phyloP scores from a whole-genome alignment of 2,888 invertebrate genomes.

The Horisme vitalbata region DNA sequence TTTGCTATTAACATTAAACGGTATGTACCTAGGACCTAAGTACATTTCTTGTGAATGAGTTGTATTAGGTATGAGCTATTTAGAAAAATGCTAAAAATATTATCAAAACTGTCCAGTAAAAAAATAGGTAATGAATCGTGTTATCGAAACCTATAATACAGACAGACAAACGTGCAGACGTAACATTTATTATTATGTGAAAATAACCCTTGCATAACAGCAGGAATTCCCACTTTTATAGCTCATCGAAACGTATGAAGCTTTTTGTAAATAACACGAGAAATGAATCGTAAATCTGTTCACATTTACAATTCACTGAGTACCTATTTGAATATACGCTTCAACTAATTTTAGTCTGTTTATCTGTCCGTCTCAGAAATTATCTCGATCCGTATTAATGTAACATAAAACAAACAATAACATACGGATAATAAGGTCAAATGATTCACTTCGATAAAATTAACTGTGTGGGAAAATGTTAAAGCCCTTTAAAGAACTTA shows the following conservation, averaged over 20 bases:
- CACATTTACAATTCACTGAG: constrained; percentile 19
- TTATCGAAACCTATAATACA: too few species aligned
- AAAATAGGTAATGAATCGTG: too few species aligned
- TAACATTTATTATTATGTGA: too few species aligned
- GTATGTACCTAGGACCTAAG: too few species aligned
- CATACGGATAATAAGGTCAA: neutral
- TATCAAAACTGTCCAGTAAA: too few species aligned
- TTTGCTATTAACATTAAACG: too few species aligned
- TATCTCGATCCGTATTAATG: constrained; percentile 6
- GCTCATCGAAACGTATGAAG: constrained; percentile 6
- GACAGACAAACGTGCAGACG: too few species aligned
- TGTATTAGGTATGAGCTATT: too few species aligned
- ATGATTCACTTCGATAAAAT: neutral
- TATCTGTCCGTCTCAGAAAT: constrained; percentile 23
- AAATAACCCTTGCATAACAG: constrained; percentile 1
- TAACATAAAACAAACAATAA: constrained; percentile 9
- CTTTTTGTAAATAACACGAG: constrained; percentile 20
- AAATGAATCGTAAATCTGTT: constrained; percentile 28
- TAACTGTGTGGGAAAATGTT: too few species aligned
- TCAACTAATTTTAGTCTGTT: constrained; percentile 26
- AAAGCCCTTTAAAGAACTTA: too few species aligned
- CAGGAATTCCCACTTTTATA: constrained; percentile 8
- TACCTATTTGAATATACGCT: constrained; percentile 26
- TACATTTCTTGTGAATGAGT: too few species aligned
- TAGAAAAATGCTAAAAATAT: too few species aligned